Base-by-base conservation (phyloP, 2,888 invertebrate genomes). In the Lucinisca nassula region DNA sequence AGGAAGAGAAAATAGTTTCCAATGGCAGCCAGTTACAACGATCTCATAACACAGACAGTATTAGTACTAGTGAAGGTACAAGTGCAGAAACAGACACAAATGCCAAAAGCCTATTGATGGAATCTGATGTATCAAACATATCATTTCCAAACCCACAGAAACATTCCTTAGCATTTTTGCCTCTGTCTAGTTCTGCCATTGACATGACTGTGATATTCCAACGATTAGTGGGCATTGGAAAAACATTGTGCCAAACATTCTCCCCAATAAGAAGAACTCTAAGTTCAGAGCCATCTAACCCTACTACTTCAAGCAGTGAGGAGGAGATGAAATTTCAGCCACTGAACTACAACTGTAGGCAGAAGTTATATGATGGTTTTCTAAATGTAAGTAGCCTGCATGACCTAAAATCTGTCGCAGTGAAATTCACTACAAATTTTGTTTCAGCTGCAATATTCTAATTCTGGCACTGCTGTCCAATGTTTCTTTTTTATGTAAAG, bases 121-220 rank as follows among this genome's bases (percentile, higher is more conserved):
- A 87, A 35, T 89, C 87, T 12, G 45, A 84, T 14, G n/a, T 24
- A 32, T 85, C 85, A 49, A 87, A 82, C 67, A 37, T 79, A 37
- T 87, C 88, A 61, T 82, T 87, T 79, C 84, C 89, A 30, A 79
- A 72, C 40, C 81, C 82, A 27, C 2, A 74, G 40, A 58, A 37
- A 35, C 40, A 70, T 6, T 37, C 67, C 0, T 35, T 67, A 0
- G 90, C 91, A 24, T 74, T 89, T 35, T 74, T 94, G 24, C 93
- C 93, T 0, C 76, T 95, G 10, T 95, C 95, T 0, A 90, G 93
- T 8, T 94, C 95, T 10, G 76, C 92, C 27, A 73, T 95, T 24
- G 95, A 95, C 87, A 79, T 95, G 8, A 55, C 93, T 8, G 90
- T 94, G 10, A 91, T 94, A 30, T 81, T 94, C 24, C 95, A 95